Conservation (phyloP, 2,113 vertebrate species). For the Bubo bubo region DNA sequence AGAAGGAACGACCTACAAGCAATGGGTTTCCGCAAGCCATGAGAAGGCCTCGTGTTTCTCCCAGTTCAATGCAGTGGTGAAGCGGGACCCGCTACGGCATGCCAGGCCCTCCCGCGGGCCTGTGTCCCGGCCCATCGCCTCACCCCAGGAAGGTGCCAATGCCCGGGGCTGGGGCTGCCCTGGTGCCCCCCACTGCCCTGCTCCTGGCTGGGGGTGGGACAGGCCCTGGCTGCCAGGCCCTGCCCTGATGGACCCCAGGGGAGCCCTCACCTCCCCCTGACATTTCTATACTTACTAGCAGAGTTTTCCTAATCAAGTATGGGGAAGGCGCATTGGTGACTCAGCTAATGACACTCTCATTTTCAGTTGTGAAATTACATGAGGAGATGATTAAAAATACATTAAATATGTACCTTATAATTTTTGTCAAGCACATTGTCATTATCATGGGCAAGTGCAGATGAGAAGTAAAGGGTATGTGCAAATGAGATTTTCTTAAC, state of each 20-base stretch:
- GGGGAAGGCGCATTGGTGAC: neutral
- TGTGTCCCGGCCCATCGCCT: accelerated
- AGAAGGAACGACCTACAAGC: neutral
- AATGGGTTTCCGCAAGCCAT: neutral
- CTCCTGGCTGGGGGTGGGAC: neutral
- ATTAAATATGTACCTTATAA: slow-evolving; percentile 26
- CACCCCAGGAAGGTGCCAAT: neutral
- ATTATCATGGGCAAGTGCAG: slow-evolving; percentile 18
- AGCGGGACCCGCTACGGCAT: accelerated
- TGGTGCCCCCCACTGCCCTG: neutral
- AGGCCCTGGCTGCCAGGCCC: neutral
- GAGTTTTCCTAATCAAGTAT: neutral
- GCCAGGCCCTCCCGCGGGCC: accelerated
- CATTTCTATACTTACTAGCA: accelerated
- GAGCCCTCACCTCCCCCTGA: neutral
- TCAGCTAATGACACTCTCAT: slow-evolving; percentile 18
- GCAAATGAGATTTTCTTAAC: slow-evolving; percentile 16
- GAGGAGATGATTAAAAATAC: slow-evolving; percentile 9
- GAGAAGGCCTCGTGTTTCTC: accelerated
- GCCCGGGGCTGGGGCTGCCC: neutral
- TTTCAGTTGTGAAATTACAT: slow-evolving; percentile 26
- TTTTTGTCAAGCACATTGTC: slow-evolving; percentile 36
- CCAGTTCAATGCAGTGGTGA: neutral
- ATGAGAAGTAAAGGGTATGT: neutral
- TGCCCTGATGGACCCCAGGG: neutral